Evolutionary conservation across 1,140 invertebrate genomes (phyloP), one percentile per base, ranked within the genome.

Genomic region (Drosophila setifemur): DNA sequence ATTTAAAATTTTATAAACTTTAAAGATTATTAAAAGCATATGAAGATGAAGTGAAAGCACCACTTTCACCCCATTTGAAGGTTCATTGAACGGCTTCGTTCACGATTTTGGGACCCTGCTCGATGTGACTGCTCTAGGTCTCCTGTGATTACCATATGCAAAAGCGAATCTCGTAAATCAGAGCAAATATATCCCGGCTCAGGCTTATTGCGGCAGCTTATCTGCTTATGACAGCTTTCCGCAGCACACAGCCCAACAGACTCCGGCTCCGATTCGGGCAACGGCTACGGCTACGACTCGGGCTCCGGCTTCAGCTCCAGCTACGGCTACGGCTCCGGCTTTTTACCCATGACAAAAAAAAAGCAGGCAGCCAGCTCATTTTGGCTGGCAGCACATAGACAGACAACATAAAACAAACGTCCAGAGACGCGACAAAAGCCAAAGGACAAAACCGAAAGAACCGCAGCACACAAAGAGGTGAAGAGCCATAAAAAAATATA

Each of bases 181-280:
- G 86, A 73, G 86, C 82, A 89, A 89, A 89, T 87, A 89, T 78
- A 86, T 87, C 86, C 87, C 57, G 64, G 77, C 70, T 86, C 75
- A 69, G 72, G 86, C 86, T 88, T 89, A 89, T 89, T 89, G 86
- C 86, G 70, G 76, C 74, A 83, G 86, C 86, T 89, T 89, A 89
- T 89, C 86, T 89, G 86, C 86, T 89, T 89, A 89, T 89, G 86
- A 89, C 86, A 89, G 86, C 86, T 89, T 89, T 89, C 86, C 86
- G 86, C 61, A 63, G 60, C 60, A 48, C 60, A 48, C 40, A 47
- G 44, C 28, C 57, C 60, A 48, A 19, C 26, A 57, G 54, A 7
- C 52, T 47, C 28, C 12, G 11, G 12, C 18, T 31, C 23, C 11
- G 11, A n/a, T n/a, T n/a, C n/a, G n/a, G n/a, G n/a, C n/a, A n/a